Evolutionary conservation across 2,888 invertebrate species (phyloP), one percentile per base, ranked within the genome.

Genomic region (Coelinius sp.): DNA sequence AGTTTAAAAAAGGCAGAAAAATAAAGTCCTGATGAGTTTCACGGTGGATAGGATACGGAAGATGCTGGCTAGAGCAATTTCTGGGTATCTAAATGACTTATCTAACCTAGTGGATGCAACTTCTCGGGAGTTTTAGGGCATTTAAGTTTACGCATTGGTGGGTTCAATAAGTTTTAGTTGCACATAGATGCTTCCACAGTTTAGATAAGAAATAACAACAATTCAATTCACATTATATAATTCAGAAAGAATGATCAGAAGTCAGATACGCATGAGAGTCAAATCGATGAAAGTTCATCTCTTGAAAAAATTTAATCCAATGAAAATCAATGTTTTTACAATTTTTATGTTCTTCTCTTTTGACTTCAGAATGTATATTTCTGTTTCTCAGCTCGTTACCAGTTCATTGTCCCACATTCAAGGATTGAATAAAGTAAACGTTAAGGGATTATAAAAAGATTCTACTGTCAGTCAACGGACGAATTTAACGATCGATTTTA

Each of bases 31-130:
- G 35, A 53, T 49, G 68, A 68, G 68, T 68, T 68, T 53, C 10
- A 68, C 17, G 22, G 31, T 25, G 35, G 59, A n/a, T 59, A 53
- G 22, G 7, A 22, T 56, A 27, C 17, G 24, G 44, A 46, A 41
- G 25, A 63, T 62, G 22, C 68, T 17, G 68, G 46, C 44, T 20
- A 62, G 38, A 73, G 80, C 77, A 79, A 81, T 83, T 84, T 79
- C 80, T 82, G 78, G 76, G 71, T 84, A 85, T 84, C 84, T 84
- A 84, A 85, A 85, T 85, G 79, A 84, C 82, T 83, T 82, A 83
- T 85, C 83, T 81, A 78, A 71, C 53, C 53, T 38, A 69, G 17
- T 68, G 59, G 69, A 71, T 73, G 24, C 64, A n/a, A 46, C 56
- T 65, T 31, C 27, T 12, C 10, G 38, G 46, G 49, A 66, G 25